Percentiles rank a stretch among this genome's conserved stretches.
phyloP scores from a whole-genome alignment of 2,888 invertebrate species.

The Oxyteleia sp. region DNA sequence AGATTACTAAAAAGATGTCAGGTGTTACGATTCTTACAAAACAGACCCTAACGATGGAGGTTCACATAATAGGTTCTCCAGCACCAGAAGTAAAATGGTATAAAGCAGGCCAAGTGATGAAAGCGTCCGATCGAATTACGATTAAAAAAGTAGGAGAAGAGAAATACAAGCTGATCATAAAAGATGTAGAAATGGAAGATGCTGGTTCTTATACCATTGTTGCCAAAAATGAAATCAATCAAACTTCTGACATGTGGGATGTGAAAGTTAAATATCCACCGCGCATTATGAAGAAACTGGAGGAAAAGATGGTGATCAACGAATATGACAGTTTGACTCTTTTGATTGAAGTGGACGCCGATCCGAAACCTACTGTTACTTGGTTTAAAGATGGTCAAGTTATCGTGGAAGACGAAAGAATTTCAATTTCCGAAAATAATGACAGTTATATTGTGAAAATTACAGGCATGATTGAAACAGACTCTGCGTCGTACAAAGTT shows the following conservation, averaged over 20 bases:
- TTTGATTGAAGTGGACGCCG: slow-evolving; percentile 91
- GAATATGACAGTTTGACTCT: slow-evolving; percentile 93
- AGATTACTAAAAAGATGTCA: slow-evolving; percentile 93
- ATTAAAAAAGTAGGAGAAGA: slow-evolving; percentile 92
- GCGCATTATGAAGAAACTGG: slow-evolving; percentile 91
- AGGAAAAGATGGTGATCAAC: slow-evolving; percentile 90
- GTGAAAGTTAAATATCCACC: slow-evolving; percentile 95
- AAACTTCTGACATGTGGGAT: slow-evolving; percentile 97
- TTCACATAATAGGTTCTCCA: slow-evolving; percentile 95
- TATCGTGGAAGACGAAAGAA: too few relatives aligned
- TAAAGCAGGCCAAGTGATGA: slow-evolving; percentile 94
- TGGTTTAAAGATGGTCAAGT: too few relatives aligned
- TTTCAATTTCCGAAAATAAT: too few relatives aligned
- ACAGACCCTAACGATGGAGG: slow-evolving; percentile 92
- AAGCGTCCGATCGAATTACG: slow-evolving; percentile 91
- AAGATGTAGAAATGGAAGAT: slow-evolving; percentile 92
- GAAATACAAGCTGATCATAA: slow-evolving; percentile 91
- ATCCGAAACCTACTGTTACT: too few relatives aligned
- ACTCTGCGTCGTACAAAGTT: too few relatives aligned
- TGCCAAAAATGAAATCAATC: slow-evolving; percentile 95
- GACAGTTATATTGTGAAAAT: too few relatives aligned
- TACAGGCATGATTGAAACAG: too few relatives aligned
- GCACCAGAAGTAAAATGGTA: slow-evolving; percentile 94
- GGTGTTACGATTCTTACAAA: slow-evolving; percentile 92
- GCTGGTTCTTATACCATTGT: slow-evolving; percentile 95